Percentiles rank a stretch among this genome's conserved stretches.
Conservation (phyloP, 1,140 invertebrate genomes). For the Euura saliciscinereae region DNA sequence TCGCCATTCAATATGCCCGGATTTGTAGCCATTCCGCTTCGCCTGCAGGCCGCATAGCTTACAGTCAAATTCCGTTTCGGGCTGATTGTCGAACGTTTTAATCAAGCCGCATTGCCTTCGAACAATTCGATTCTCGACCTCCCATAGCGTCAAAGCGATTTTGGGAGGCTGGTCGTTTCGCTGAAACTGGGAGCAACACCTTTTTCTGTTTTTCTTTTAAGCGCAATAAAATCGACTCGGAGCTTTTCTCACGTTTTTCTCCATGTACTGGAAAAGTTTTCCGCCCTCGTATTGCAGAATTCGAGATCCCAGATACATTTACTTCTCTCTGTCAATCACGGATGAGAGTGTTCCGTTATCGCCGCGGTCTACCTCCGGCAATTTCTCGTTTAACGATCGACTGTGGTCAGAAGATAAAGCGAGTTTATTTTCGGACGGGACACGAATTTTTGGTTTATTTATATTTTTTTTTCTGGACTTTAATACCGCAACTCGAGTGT, state of each 20-base stretch:
- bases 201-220: no score
- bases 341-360: not conserved
- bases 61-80: not conserved
- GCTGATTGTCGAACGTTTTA: conserved; percentile 1
- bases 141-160: not conserved
- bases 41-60: no score
- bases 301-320: not conserved
- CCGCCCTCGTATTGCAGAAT: not conserved
- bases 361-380: not conserved
- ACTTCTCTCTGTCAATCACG: not conserved
- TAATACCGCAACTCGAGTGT: no score
- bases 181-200: not conserved
- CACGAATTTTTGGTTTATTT: not conserved
- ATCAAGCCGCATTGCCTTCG: not conserved
- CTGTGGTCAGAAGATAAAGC: conserved; percentile 1
- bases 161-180: not conserved
- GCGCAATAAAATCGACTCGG: no score
- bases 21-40: not conserved
- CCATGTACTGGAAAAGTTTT: no score
- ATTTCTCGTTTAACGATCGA: not conserved
- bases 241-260: no score
- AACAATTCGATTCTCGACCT: not conserved
- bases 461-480: not conserved
- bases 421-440: not conserved
- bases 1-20: not conserved